A percentile compares a stretch with the other conserved stretches of the same genome.
These are phyloP conservation scores for Coracias cyanogaster DNA, from an alignment of 2,797 vertebrate genomes.

Conservation along the genomic window DNA sequence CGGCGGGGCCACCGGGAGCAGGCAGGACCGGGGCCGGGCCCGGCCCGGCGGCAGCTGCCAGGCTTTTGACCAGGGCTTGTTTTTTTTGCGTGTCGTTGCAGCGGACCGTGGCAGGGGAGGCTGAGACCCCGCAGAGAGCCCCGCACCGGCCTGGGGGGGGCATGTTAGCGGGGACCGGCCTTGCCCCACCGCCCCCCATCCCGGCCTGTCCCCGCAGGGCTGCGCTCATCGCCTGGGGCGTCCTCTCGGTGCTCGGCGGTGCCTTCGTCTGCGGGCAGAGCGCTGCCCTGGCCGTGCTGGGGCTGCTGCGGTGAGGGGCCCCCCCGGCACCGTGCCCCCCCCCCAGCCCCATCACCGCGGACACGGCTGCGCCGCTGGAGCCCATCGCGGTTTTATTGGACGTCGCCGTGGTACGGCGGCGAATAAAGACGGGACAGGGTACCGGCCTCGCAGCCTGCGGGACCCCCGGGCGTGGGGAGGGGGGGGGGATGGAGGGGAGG, in stretches of 20 bases:
- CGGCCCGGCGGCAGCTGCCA: not conserved
- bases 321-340: not conserved
- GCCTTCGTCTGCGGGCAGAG: slow-evolving; percentile 95
- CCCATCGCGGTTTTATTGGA: slow-evolving; percentile 52
- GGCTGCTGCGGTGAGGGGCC: slow-evolving; percentile 58
- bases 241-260: slow-evolving; percentile 86
- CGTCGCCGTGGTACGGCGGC: slow-evolving; percentile 80
- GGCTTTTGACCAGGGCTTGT: not conserved
- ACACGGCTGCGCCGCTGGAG: not conserved
- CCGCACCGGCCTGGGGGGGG: no score
- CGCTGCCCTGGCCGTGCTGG: slow-evolving; percentile 86
- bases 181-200: not conserved
- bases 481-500: fast-evolving
- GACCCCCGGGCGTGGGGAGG: fast-evolving
- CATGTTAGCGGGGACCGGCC: not conserved
- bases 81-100: not conserved
- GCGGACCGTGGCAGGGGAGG: not conserved
- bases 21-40: not conserved
- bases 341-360: fast-evolving
- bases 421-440: slow-evolving; percentile 74
- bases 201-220: slow-evolving; percentile 74
- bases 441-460: not conserved
- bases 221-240: slow-evolving; percentile 87
- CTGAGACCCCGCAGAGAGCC: not conserved
- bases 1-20: fast-evolving